Conservation (phyloP, 53 echinoderm and acorn worm species). For the Mesocentrotus franciscanus region DNA sequence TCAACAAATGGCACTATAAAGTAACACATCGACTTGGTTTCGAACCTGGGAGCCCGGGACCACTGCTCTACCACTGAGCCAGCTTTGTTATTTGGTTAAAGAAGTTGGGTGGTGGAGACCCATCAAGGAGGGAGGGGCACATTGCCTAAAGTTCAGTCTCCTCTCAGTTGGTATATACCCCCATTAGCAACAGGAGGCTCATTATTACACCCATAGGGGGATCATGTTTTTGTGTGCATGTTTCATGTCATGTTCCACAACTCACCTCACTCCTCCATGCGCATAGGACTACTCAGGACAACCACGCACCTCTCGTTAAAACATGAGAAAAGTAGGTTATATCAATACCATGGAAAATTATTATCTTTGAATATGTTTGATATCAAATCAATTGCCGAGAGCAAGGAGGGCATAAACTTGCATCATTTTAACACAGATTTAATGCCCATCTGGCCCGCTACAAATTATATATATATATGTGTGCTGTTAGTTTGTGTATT, state of each 20-base stretch:
- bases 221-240: conserved; percentile 27
- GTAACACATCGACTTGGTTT: too few species aligned
- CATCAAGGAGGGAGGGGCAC: not conserved
- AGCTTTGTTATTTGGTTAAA: too few species aligned
- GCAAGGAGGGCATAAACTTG: not conserved
- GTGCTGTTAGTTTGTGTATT: not conserved
- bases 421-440: not conserved
- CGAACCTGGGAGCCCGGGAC: too few species aligned
- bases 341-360: not conserved
- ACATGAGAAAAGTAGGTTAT: not conserved
- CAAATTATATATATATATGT: not conserved
- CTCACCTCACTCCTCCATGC: not conserved
- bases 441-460: not conserved
- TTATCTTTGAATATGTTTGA: not conserved
- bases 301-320: not conserved
- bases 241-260: conserved; percentile 5
- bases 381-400: not conserved
- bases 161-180: not conserved
- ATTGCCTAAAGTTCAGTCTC: not conserved
- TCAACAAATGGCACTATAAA: too few species aligned
- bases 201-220: conserved; percentile 30
- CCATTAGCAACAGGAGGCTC: conserved; percentile 38
- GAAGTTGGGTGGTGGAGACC: too few species aligned
- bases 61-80: too few species aligned
- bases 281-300: not conserved